Percentiles rank a stretch among this genome's conserved stretches.
phyloP scores from a whole-genome alignment of 2,888 invertebrate species.

The Synanthedon andrenaeformis region DNA sequence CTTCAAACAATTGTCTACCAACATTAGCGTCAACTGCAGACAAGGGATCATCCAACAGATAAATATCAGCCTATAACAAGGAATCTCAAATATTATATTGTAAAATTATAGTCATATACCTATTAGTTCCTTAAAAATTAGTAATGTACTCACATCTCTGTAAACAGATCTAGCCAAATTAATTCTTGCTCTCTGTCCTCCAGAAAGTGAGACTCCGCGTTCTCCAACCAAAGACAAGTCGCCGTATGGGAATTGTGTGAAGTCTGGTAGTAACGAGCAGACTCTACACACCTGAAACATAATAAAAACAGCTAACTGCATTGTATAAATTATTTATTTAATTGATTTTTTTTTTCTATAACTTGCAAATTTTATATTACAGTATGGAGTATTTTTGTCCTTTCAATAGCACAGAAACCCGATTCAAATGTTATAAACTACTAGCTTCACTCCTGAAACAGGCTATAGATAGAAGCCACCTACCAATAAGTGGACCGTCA shows the following conservation, averaged over 20 bases:
- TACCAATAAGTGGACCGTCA: too few relatives aligned
- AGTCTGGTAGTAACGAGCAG: conserved; percentile 76
- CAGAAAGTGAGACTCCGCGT: conserved; percentile 82
- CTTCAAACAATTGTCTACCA: conserved; percentile 79
- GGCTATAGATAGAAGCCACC: too few relatives aligned
- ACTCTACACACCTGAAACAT: conserved; percentile 68
- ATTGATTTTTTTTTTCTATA: too few relatives aligned
- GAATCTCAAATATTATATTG: not conserved
- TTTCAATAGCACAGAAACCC: too few relatives aligned
- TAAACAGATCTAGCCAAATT: conserved; percentile 84
- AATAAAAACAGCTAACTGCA: too few relatives aligned
- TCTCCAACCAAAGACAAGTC: conserved; percentile 86
- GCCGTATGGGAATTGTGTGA: conserved; percentile 79
- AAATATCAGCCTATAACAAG: conserved; percentile 76
- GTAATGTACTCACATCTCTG: conserved; percentile 68
- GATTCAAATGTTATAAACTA: too few relatives aligned
- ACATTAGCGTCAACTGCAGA: conserved; percentile 86
- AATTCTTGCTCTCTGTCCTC: conserved; percentile 86
- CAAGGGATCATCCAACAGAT: conserved; percentile 84
- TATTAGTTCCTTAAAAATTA: not conserved
- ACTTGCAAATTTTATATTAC: too few relatives aligned
- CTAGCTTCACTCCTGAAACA: too few relatives aligned
- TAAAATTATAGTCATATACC: too few relatives aligned
- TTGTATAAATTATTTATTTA: too few relatives aligned
- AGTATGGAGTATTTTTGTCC: too few relatives aligned